A percentile compares a stretch with the other conserved stretches of the same genome.
phyloP scores from a whole-genome alignment of 2,113 vertebrate genomes.

The Scolopax mira region DNA sequence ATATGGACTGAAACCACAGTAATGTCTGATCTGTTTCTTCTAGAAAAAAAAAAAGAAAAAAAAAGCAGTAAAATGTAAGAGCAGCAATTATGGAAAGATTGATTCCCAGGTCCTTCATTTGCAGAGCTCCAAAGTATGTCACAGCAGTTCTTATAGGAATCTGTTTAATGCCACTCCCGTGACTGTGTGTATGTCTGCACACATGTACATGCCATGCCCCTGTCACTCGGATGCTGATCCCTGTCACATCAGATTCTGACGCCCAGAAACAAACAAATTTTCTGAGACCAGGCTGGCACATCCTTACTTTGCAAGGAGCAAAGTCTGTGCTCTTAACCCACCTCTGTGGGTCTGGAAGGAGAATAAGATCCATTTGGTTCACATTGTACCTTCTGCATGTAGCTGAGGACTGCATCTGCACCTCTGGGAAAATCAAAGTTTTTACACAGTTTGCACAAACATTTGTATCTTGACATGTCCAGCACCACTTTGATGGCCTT shows the following conservation, averaged over 20 bases:
- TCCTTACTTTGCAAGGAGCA: neutral
- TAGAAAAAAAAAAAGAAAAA: neutral
- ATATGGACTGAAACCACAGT: neutral
- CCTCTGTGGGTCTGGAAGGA: neutral
- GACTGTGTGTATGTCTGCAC: accelerated
- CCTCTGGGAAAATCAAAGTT: neutral
- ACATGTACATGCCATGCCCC: accelerated
- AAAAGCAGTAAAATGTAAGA: neutral
- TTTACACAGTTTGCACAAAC: too few species aligned
- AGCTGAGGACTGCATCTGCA: neutral
- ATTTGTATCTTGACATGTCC: neutral
- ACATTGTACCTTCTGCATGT: neutral
- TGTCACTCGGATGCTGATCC: neutral
- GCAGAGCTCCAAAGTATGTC: neutral
- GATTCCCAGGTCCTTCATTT: neutral
- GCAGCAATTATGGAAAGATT: neutral
- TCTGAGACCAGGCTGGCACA: neutral
- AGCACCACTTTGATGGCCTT: too few species aligned
- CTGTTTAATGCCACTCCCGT: too few species aligned
- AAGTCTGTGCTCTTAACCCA: neutral
- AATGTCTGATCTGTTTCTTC: neutral
- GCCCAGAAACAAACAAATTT: accelerated
- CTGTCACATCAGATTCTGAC: too few species aligned
- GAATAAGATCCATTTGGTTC: neutral
- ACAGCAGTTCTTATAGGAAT: neutral